Conservation (phyloP, 2,113 vertebrate species). For the Myocastor coypus region DNA sequence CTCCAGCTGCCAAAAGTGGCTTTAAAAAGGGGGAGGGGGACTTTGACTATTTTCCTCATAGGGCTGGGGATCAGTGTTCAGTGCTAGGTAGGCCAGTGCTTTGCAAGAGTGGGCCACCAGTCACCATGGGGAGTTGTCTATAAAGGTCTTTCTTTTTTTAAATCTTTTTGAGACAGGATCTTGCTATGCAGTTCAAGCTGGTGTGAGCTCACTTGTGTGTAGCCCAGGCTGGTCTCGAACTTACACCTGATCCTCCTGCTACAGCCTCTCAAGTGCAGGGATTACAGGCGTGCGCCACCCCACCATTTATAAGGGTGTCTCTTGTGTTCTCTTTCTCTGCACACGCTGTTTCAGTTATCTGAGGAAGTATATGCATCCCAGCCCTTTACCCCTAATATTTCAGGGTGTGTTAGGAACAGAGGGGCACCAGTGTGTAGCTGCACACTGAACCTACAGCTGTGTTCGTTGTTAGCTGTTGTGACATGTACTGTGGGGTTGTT, state of each 20-base stretch:
- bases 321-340: neutral
- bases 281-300: neutral
- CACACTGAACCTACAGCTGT: neutral
- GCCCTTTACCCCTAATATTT: neutral
- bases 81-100: too few species aligned
- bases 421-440: neutral
- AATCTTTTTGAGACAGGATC: neutral
- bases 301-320: neutral
- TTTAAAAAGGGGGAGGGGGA: too few species aligned
- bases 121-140: too few species aligned
- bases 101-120: too few species aligned
- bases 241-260: neutral
- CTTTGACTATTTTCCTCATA: too few species aligned
- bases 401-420: neutral
- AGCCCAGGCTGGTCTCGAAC: neutral
- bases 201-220: too few species aligned
- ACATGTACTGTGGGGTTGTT: neutral
- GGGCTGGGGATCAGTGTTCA: too few species aligned
- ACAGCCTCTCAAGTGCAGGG: neutral
- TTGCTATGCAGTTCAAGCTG: neutral
- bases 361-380: neutral
- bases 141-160: too few species aligned
- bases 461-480: neutral
- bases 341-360: neutral
- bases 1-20: too few species aligned